Conservation (phyloP, 2,113 vertebrate species). For the Serinus canaria region DNA sequence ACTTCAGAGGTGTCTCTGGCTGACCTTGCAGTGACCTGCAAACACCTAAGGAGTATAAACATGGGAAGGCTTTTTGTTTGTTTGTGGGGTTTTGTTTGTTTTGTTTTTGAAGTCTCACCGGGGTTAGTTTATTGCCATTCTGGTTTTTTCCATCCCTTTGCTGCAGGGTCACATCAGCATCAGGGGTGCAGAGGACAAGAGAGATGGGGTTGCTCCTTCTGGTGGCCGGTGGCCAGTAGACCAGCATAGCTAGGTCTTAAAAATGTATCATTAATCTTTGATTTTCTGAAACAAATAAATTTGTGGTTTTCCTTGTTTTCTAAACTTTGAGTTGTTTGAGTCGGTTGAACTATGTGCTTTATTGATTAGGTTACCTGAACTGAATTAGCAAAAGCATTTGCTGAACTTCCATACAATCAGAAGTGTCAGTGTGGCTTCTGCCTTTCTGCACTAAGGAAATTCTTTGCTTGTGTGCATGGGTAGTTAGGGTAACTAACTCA, state of each 20-base stretch:
- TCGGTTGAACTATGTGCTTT: neutral
- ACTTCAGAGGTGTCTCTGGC: neutral
- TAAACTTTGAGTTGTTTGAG: neutral
- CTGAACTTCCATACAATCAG: neutral
- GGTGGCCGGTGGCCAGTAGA: neutral
- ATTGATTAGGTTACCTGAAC: neutral
- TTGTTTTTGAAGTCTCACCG: neutral
- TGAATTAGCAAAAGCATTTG: neutral
- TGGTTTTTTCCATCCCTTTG: neutral
- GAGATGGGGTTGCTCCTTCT: neutral
- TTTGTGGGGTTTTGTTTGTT: neutral
- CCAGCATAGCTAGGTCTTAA: neutral
- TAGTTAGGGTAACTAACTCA: neutral
- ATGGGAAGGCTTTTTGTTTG: neutral
- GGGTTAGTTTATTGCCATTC: neutral
- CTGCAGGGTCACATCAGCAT: neutral
- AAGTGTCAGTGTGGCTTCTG: neutral
- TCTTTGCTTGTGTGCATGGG: neutral
- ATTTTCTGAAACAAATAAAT: neutral
- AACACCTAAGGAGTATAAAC: neutral
- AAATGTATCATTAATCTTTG: neutral
- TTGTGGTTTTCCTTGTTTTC: neutral
- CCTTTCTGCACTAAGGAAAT: neutral
- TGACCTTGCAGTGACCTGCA: neutral
- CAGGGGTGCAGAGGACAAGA: fast-evolving